These are phyloP conservation scores for Mallotus villosus DNA, from an alignment of 2,797 vertebrate genomes.

Conservation along the genomic window DNA sequence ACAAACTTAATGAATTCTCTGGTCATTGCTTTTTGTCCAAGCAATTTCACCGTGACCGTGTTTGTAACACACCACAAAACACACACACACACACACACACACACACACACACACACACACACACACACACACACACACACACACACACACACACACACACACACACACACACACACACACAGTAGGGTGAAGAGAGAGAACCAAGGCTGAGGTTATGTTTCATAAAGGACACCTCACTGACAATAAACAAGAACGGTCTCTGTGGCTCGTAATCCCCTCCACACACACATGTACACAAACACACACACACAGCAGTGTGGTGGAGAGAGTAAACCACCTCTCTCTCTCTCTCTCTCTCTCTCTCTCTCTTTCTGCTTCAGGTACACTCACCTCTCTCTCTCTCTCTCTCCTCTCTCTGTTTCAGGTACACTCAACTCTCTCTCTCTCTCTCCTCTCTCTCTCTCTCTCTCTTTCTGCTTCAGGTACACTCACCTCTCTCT, in stretches of 20 bases:
- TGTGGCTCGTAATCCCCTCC: conserved; percentile 14
- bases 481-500: conserved; percentile 45
- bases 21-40: conserved; percentile 51
- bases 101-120: conserved; percentile 8
- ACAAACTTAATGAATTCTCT: conserved; percentile 61
- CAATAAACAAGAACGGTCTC: conserved; percentile 32
- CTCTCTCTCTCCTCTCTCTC: conserved; percentile 19
- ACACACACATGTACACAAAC: conserved; percentile 12
- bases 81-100: conserved; percentile 6
- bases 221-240: conserved; percentile 38
- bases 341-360: no score
- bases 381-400: conserved; percentile 45
- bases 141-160: conserved; percentile 5
- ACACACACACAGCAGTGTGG: not conserved
- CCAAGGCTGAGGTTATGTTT: conserved; percentile 45
- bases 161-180: conserved; percentile 11
- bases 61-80: conserved; percentile 22
- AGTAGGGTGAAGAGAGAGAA: conserved; percentile 31
- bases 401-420: no score
- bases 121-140: conserved; percentile 2
- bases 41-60: conserved; percentile 39
- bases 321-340: no score
- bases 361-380: conserved; percentile 44
- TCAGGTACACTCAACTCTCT: no score
- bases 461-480: conserved; percentile 42